Evolutionary conservation across 2,888 invertebrate species (phyloP), one percentile per base, ranked within the genome.

Genomic region (Allophyes oxyacanthae): DNA sequence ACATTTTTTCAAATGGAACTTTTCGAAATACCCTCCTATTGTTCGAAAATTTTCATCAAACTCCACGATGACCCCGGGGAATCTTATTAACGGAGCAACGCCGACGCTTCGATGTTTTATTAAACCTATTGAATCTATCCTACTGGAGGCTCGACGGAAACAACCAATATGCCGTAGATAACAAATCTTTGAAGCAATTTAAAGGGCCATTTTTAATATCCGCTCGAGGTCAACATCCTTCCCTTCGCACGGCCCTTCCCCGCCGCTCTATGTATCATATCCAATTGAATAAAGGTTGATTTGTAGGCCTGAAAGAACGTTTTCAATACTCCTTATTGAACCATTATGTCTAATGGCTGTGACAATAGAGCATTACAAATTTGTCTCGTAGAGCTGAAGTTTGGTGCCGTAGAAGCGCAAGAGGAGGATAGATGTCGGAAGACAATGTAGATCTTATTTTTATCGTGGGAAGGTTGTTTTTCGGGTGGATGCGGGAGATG

Each of bases 291-390:
- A 77, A 91, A 87, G 85, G 87, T 84, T 86, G 86, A 88, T 89
- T 87, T 87, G 87, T 87, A 83, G 85, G 86, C 83, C 86, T 87
- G 85, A 87, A 88, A 86, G 84, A 87, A 81, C 89, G 84, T 87
- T 92, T 90, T 89, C 92, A 92, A 91, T 92, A 91, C 88, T 89
- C 84, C 87, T 89, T 85, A 89, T 91, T 90, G 87, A 85, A 83
- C 90, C 86, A 91, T 92, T 92, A 92, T 78, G 81, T 86, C 81
- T 92, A 92, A 92, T 90, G 82, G 88, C 84, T 84, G 83, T 86
- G 87, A 92, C 92, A 92, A 93, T 92, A 89, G 92, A 85, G 84
- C 86, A 88, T 91, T 88, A 91, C 90, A 90, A 85, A 91, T 92
- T 91, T 91, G 90, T 90, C 88, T 88, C 87, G 82, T 77, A 82